Base-by-base conservation (phyloP, 2,888 invertebrate species). In the Timema podura region DNA sequence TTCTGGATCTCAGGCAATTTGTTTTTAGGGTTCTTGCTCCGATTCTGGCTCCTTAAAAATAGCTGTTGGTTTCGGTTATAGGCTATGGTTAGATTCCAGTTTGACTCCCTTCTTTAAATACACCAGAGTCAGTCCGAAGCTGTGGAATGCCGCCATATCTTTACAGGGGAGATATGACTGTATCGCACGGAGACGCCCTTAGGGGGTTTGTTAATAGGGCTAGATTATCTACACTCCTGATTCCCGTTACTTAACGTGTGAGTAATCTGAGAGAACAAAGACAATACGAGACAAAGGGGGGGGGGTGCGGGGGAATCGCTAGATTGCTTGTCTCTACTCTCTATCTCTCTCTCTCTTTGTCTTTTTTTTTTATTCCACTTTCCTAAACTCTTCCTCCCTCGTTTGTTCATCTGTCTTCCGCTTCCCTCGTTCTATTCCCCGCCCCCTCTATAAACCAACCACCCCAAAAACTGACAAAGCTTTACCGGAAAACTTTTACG, bases 221-320 rank as follows among this genome's bases (percentile, higher is more conserved):
- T 65, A 69, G 57, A 64, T 69, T 69, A 69, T 69, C 69, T 69
- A 69, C 69, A 65, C 69, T 59, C 57, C 30, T 61, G 61, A 48
- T 61, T 68, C 67, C 51, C 46, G 68, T 64, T 68, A 68, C 68
- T 68, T 68, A 68, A 68, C 68, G 47, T 49, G 51, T 64, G 69
- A 65, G 65, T 69, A 69, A 69, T 69, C 69, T 65, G 65, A 69
- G 57, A 69, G 69, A 69, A 69, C 69, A 69, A 69, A 69, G 69
- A 66, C 65, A 30, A 61, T 61, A 45, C 13, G 61, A 45, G 45
- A 30, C 30, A 61, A 61, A 30, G 61, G 61, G 11, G 49, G 49
- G 49, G 49, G 9, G 9, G 49, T 11, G 10, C 44, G 61, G 45
- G 61, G 13, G 61, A 61, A 61, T 54, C 54, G 54, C 54, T 13